phyloP scores from a whole-genome alignment of 2,797 vertebrate species.

The Poecilia picta region DNA sequence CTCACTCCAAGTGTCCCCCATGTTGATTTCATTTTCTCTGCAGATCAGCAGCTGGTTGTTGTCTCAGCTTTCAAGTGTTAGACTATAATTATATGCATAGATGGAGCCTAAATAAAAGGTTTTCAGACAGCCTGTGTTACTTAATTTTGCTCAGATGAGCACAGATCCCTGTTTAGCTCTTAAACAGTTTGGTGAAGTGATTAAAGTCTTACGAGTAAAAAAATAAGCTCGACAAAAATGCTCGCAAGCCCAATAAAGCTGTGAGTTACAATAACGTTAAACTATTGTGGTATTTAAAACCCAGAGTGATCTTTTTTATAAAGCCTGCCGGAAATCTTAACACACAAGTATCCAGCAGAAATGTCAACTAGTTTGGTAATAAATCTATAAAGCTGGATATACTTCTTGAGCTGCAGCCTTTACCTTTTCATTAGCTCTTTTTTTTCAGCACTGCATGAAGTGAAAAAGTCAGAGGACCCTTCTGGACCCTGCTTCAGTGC shows the following conservation, averaged over 20 bases:
- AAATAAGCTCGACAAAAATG: not conserved
- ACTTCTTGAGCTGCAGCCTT: not conserved
- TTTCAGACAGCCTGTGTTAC: constrained; percentile 11
- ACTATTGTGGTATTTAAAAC: constrained; percentile 1
- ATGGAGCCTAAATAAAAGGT: constrained; percentile 22
- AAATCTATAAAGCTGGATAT: not conserved
- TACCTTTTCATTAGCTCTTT: constrained; percentile 3
- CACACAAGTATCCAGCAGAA: not conserved
- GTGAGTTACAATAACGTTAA: not conserved
- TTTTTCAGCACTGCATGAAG: not conserved
- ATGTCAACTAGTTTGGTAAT: constrained; percentile 7
- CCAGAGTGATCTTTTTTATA: constrained; percentile 16
- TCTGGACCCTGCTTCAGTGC: not conserved
- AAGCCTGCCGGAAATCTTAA: constrained; percentile 10
- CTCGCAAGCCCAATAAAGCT: not conserved
- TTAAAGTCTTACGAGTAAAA: not conserved
- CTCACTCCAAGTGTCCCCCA: constrained; percentile 53
- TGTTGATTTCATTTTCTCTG: constrained; percentile 8
- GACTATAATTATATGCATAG: constrained; percentile 18
- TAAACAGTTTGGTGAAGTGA: not conserved
- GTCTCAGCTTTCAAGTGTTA: constrained; percentile 42
- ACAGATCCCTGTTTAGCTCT: constrained; percentile 1
- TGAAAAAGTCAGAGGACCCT: constrained; percentile 3
- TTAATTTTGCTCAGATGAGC: not conserved
- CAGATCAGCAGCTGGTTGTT: constrained; percentile 39